These are phyloP conservation scores for Ancistrus triradiatus DNA, from an alignment of 2,113 vertebrate species.

Conservation along the genomic window DNA sequence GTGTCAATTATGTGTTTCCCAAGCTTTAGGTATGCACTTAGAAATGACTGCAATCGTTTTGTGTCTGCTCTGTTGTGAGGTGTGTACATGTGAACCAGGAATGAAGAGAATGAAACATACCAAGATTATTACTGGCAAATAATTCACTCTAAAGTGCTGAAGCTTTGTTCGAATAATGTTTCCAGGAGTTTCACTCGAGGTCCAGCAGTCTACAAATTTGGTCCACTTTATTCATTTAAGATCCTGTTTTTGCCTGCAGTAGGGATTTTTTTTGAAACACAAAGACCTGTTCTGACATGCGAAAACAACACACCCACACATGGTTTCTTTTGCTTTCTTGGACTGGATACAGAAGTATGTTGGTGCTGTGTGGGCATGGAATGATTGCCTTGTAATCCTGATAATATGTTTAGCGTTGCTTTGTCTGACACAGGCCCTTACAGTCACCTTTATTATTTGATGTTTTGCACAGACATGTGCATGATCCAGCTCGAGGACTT, in stretches of 20 bases:
- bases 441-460: background rate
- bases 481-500: conserved; percentile 4
- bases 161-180: no score
- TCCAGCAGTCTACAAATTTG: no score
- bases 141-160: background rate
- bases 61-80: background rate
- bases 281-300: background rate
- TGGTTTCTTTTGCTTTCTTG: background rate
- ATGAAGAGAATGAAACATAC: background rate
- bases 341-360: background rate
- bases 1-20: no score
- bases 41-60: no score
- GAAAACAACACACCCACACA: background rate
- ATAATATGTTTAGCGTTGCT: no score
- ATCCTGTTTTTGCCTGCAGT: background rate
- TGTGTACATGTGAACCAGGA: background rate
- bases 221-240: background rate
- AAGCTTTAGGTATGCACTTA: no score
- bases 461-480: background rate
- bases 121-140: no score
- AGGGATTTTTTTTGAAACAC: no score
- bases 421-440: background rate
- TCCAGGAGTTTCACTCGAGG: no score
- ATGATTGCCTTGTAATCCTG: background rate
- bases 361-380: background rate